Base-by-base conservation (phyloP, 1,140 invertebrate species). In the Babylonia areolata region DNA sequence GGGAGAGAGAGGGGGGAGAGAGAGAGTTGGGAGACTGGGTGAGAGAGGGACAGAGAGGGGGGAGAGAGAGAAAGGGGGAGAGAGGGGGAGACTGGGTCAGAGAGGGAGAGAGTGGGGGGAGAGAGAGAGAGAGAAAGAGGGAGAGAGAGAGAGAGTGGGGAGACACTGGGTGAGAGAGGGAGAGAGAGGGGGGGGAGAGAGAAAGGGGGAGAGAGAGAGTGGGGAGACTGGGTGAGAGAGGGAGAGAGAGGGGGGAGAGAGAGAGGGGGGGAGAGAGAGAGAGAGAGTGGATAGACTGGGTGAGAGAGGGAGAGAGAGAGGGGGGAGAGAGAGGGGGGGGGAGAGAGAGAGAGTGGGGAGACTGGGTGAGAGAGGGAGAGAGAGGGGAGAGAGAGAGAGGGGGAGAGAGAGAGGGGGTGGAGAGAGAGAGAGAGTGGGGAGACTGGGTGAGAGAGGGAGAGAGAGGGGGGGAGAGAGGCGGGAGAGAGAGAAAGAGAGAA, bases 221-320 rank as follows among this genome's bases (percentile, higher is more conserved):
- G 28, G 58, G 15, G 9, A 64, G 23, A 64, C 5, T 23, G 23
- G 6, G 58, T 11, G 17, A 11, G 15, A 23, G 23, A 64, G 17
- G 28, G 23, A 64, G 58, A 64, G 58, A 64, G 58, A 11, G 58
- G 58, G 17, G 15, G 28, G 28, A 64, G 58, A 64, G 20, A 64
- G 58, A 33, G 1, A 33, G 75, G 11, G 75, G 75, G 28, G 75
- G 11, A 31, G 40, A 12, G 78, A 42, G 39, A 40, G n/a, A 54
- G 78, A 80, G 40, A 80, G 39, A 80, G 9, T 12, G 17, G 17
- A 46, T 12, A 51, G 46, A 51, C 46, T 12, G 46, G 17, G 46
- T 12, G 0, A 80, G 78, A 42, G 39, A 80, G 78, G 42, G n/a
- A 80, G 78, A 80, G 78, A 23, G 33, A 31, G 79, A 31, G 81